Percentiles rank a stretch among this genome's conserved stretches.
Evolutionary conservation across 1,140 invertebrate genomes (phyloP).

Genomic region (Papilio dardanus): DNA sequence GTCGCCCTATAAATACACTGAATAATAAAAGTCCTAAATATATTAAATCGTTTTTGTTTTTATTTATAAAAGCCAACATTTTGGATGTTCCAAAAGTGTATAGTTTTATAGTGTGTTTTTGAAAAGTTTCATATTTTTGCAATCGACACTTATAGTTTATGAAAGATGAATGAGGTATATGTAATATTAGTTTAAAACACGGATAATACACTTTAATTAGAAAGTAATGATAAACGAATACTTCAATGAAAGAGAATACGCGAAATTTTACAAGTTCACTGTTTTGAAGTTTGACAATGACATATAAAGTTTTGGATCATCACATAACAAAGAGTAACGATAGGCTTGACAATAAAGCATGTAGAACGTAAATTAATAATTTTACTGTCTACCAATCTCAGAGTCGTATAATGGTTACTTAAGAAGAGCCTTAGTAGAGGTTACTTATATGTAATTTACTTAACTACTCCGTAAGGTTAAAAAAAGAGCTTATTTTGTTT

Average conservation of each 20-base stretch:
- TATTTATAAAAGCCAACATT: slow-evolving; percentile 66
- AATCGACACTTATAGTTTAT: neutral
- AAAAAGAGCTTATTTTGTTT: neutral
- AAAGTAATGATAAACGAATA: neutral
- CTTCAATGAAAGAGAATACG: neutral
- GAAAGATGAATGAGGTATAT: neutral
- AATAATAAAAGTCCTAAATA: slow-evolving; percentile 70
- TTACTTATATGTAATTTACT: neutral
- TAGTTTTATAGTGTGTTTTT: neutral
- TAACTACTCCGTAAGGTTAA: neutral
- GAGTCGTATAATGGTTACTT: too few species aligned
- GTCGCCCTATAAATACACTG: slow-evolving; percentile 68
- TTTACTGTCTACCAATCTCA: too few species aligned
- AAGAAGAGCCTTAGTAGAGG: neutral
- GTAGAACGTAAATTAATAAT: too few species aligned
- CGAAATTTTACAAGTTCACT: neutral
- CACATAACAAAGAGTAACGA: too few species aligned
- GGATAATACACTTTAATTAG: neutral
- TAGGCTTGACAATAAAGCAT: too few species aligned
- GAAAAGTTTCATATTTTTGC: slow-evolving; percentile 1
- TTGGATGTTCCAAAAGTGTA: slow-evolving; percentile 30
- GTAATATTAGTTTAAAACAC: neutral
- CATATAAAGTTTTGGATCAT: too few species aligned
- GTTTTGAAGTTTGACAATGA: too few species aligned
- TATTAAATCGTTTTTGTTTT: slow-evolving; percentile 75